A percentile compares a stretch with the other conserved stretches of the same genome.
Conservation (phyloP, 1,140 invertebrate genomes). For the Vollenhovia emeryi region DNA sequence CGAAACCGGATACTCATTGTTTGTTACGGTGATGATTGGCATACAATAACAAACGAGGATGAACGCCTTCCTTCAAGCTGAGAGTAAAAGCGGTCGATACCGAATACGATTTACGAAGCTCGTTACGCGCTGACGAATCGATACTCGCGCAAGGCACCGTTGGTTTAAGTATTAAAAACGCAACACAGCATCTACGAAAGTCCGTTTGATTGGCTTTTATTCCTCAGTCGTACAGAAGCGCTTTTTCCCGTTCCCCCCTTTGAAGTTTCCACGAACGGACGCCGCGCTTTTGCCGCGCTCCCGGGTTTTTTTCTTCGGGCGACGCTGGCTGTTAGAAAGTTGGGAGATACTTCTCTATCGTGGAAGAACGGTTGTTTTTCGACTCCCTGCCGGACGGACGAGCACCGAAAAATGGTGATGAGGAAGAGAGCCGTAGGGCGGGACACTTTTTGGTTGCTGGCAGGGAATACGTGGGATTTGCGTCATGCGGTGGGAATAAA, state of each 20-base stretch:
- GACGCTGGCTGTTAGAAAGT: conserved; percentile 46
- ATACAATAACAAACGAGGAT: not conserved
- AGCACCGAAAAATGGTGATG: conserved; percentile 54
- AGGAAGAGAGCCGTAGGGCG: conserved; percentile 40
- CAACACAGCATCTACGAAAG: not conserved
- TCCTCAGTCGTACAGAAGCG: not conserved
- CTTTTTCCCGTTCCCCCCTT: conserved; percentile 8
- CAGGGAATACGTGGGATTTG: conserved; percentile 50
- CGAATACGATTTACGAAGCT: conserved; percentile 16
- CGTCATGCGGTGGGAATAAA: conserved; percentile 47
- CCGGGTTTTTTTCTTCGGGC: conserved; percentile 18
- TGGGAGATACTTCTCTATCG: conserved; percentile 29
- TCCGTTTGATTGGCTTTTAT: conserved; percentile 29
- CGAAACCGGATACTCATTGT: not conserved
- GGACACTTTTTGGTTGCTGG: conserved; percentile 26
- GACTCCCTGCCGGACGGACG: not conserved
- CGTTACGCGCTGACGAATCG: conserved; percentile 9
- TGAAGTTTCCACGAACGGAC: conserved; percentile 31
- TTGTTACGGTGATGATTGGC: not conserved
- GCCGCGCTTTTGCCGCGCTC: conserved; percentile 20
- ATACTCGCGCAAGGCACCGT: not conserved
- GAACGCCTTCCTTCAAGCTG: not conserved
- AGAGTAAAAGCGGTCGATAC: not conserved
- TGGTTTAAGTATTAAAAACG: conserved; percentile 33
- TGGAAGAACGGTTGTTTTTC: conserved; percentile 51